Base-by-base conservation (phyloP, 2,888 invertebrate genomes). In the Nomada lathburiana region DNA sequence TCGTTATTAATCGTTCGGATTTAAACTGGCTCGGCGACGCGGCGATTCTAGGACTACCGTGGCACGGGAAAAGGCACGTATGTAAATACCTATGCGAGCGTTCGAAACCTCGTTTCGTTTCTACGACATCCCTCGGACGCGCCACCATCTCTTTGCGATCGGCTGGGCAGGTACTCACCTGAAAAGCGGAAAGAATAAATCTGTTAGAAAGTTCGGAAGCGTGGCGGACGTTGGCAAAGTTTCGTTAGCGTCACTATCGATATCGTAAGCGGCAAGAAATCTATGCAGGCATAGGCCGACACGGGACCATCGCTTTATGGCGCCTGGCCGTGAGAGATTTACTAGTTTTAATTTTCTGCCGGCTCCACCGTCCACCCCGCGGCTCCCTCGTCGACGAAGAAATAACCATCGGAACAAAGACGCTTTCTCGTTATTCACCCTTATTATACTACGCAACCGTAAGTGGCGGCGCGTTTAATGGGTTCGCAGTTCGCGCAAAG, bases 1-100 rank as follows among this genome's bases (percentile, higher is more conserved):
- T 75, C 64, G 85, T 86, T 87, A 84, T 88, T 86, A 84, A 87
- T 79, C 78, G 79, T 55, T 52, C 68, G n/a, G 62, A 36, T 79
- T 84, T 76, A 76, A 78, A 75, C 57, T 60, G 69, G 76, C 75
- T 62, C 23, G 65, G 11, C 13, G 13, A 5, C 50, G 10, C 13
- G 13, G 5, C 50, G 52, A 42, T 29, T 68, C 60, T 60, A 69
- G 23, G 57, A 11, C 13, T 75, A 57, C 53, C 52, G 64, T 62
- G 70, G 44, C 60, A 29, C 20, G 29, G 42, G 36, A 57, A 23
- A 47, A n/a, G 53, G 10, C 4, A 53, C 53, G 18, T n/a, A 20
- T 0, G 53, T n/a, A 20, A 2, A 16, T 53, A 53, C 18, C 7
- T 20, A 20, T 11, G 16, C 18, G 2, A 18, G 16, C 53, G 18